Evolutionary conservation across 37 sponge, comb jelly and placozoan genomes (phyloP), one percentile per base, ranked within the genome.

Genomic region (Petrosia ficiformis): DNA sequence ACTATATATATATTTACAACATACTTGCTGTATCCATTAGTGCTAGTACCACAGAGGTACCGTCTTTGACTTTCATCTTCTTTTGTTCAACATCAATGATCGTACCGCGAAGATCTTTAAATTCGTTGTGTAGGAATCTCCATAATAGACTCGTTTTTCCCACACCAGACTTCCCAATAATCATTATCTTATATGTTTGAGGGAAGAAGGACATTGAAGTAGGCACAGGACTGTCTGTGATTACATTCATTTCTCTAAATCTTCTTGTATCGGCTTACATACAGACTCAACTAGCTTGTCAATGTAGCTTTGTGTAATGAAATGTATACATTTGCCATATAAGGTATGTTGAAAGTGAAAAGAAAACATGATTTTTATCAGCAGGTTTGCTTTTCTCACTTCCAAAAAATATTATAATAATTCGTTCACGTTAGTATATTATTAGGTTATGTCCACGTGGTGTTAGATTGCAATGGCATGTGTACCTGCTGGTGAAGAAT

Each of bases 401-500:
- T n/a, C n/a, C n/a, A n/a, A n/a, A n/a, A n/a, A n/a, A n/a, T n/a
- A n/a, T n/a, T n/a, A n/a, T n/a, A n/a, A n/a, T n/a, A n/a, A n/a
- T n/a, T n/a, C n/a, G n/a, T 16, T 10, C 54, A 48, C 16, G 10
- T 48, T 48, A 16, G 14, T 48, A 48, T 48, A 16, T 48, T 16
- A 48, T 16, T 10, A 19, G 54, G 16, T 16, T 48, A 48, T 48
- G 54, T 16, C 54, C 54, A 48, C 54, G 54, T 48, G 54, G 10
- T 19, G n/a, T n/a, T n/a, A n/a, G n/a, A 10, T 48, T 10, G 63
- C 26, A 8, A 61, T 61, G 63, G 63, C 63, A 29, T 61, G 6
- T 61, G 63, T 61, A n/a, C 63, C 63, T 26, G 63, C 63, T 61
- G 63, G 63, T 5, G 54, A 48, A 48, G 54, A 48, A 19, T 48